phyloP scores from a whole-genome alignment of 1,140 invertebrate genomes.

The Saccostrea echinata region DNA sequence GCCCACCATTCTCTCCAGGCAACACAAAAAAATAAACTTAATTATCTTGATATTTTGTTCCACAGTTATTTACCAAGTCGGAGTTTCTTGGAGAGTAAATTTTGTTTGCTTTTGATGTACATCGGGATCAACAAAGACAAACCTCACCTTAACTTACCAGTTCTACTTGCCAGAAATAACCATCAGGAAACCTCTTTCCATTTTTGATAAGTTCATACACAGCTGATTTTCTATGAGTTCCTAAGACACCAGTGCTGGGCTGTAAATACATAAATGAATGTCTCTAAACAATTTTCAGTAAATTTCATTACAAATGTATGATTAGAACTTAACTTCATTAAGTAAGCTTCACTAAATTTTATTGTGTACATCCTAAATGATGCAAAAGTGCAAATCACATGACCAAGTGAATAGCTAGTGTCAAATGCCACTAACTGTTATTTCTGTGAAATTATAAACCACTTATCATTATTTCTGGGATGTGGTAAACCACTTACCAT shows the following conservation, averaged over 20 bases:
- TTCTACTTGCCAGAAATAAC: constrained; percentile 78
- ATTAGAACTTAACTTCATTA: too few species aligned
- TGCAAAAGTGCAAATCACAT: background rate
- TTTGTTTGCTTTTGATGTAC: background rate
- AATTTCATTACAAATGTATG: too few species aligned
- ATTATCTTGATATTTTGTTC: too few species aligned
- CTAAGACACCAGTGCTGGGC: constrained; percentile 76
- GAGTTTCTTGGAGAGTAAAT: background rate
- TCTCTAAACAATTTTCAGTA: background rate
- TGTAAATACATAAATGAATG: constrained; percentile 46
- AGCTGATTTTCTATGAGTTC: constrained; percentile 76
- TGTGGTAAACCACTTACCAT: constrained; percentile 72
- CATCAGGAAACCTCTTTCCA: constrained; percentile 75
- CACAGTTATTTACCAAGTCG: background rate
- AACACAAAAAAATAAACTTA: too few species aligned
- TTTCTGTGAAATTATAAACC: background rate
- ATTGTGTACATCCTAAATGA: too few species aligned
- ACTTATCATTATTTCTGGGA: constrained; percentile 77
- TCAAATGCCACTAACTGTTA: background rate
- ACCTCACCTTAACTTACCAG: constrained; percentile 62
- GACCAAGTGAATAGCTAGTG: background rate
- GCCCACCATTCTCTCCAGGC: background rate
- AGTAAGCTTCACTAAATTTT: too few species aligned
- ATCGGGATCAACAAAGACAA: background rate
- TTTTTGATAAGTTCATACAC: constrained; percentile 75